Evolutionary conservation across 1,140 invertebrate genomes (phyloP).

Genomic region (Apis mellifera): Amel_HAv3.1 CM009946.2:4492501-4493000

Average conservation of each 20-base stretch:
- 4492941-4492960: constrained; percentile 7
- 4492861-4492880: too few species aligned
- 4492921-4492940: too few species aligned
- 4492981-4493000: constrained; percentile 61
- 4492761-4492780: too few species aligned
- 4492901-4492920: not conserved
- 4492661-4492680: constrained; percentile 38
- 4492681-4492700: constrained; percentile 52
- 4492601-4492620: constrained; percentile 72
- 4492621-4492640: constrained; percentile 51
- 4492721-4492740: constrained; percentile 36
- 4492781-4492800: too few species aligned
- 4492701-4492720: constrained; percentile 46
- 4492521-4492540: constrained; percentile 81
- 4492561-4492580: constrained; percentile 69
- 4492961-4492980: not conserved
- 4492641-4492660: constrained; percentile 63
- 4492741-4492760: too few species aligned
- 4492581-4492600: constrained; percentile 79
- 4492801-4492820: too few species aligned
- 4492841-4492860: too few species aligned
- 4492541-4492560: constrained; percentile 73
- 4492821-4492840: too few species aligned
- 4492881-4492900: too few species aligned
- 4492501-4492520: constrained; percentile 81